Base-by-base conservation (phyloP, 2,888 invertebrate genomes). In the Oscheius onirici region DNA sequence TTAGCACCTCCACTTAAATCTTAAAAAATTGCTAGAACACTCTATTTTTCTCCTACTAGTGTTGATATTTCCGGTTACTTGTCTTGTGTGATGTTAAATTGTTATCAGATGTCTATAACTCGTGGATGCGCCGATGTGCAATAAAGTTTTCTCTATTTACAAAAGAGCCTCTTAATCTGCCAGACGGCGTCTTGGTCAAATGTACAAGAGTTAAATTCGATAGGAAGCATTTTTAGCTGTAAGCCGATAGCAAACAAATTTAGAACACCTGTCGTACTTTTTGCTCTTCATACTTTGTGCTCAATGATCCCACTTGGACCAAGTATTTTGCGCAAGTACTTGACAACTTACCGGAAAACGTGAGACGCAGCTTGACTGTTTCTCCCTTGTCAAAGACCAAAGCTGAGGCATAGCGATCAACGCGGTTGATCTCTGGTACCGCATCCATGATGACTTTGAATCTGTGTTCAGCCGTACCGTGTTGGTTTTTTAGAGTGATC, bases 381-480 rank as follows among this genome's bases (percentile, higher is more conserved):
- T 82, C 82, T 54, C 82, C 82, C 70, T 81, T 81, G 72, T 82
- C 82, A 69, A 76, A 80, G 3, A 82, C 77, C 46, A 80, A 63
- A 3, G 82, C 74, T 3, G 80, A 80, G 0, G 80, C 73, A 72
- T 81, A 82, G 22, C 82, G 75, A 57, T 81, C 81, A 28, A 80
- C 80, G 5, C 80, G 76, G 54, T 80, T 76, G 74, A 80, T 80
- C 55, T 80, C 76, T 15, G 82, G 79, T 13, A 78, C 72, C 41
- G 79, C 76, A 58, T 82, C 82, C 80, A 82, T 79, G 0, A 61
- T 68, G 13, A 82, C 69, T 41, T 77, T 78, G 72, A 78, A 74
- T 20, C 66, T 68, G 71, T 82, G 80, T 41, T 76, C 76, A 6
- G 61, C 74, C 2, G 71, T 75, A 11, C 81, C 81, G 3, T 54